A percentile compares a stretch with the other conserved stretches of the same genome.
phyloP scores from a whole-genome alignment of 2,888 invertebrate genomes.

The Siphonodentalium dalli region DNA sequence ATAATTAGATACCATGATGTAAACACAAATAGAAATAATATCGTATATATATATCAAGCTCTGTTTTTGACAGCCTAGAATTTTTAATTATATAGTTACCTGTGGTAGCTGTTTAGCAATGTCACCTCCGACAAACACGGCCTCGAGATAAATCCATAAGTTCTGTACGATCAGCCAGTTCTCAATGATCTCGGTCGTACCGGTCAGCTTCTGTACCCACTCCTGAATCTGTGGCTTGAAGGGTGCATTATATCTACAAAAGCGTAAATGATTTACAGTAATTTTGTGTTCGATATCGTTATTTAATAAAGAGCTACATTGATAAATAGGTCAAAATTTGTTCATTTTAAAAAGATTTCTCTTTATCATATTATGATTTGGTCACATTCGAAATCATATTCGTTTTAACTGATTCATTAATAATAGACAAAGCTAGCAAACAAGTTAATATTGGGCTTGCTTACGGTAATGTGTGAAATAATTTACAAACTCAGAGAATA shows the following conservation, averaged over 20 bases:
- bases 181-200: conserved; percentile 95
- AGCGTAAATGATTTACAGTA: neutral
- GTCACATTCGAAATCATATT: too few relatives aligned
- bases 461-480: too few relatives aligned
- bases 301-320: too few relatives aligned
- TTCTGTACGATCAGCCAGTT: conserved; percentile 97
- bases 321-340: too few relatives aligned
- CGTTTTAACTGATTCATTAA: too few relatives aligned
- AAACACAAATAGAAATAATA: neutral
- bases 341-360: too few relatives aligned
- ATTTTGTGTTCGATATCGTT: too few relatives aligned
- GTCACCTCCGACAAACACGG: conserved; percentile 97
- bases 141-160: conserved; percentile 98
- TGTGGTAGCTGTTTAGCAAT: conserved; percentile 93
- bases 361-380: too few relatives aligned
- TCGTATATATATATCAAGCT: neutral
- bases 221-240: conserved; percentile 96
- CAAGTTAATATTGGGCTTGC: too few relatives aligned
- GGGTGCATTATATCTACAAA: conserved; percentile 85
- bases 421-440: too few relatives aligned
- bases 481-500: too few relatives aligned
- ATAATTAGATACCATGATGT: neutral
- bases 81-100: conserved; percentile 30
- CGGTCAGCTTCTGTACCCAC: conserved; percentile 93
- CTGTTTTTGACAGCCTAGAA: neutral